phyloP scores from a whole-genome alignment of 2,797 vertebrate genomes.

The Karalla daura region DNA sequence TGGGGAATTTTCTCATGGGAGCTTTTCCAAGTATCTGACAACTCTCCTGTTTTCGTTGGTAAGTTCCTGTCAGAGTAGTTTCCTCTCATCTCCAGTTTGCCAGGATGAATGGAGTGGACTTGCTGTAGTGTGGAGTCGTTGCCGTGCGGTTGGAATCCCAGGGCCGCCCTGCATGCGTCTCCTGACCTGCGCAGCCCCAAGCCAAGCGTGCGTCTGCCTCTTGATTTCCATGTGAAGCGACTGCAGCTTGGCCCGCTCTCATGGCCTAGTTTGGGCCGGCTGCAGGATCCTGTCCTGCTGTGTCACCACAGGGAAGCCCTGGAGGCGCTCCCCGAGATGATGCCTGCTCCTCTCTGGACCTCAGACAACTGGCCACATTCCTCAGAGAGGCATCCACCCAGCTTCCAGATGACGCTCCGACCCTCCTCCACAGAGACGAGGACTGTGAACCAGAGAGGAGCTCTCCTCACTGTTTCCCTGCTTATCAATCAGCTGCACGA shows the following conservation, averaged over 20 bases:
- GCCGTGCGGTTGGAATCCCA: too few relatives aligned
- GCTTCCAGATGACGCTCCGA: constrained; percentile 14
- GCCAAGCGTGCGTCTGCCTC: constrained; percentile 1
- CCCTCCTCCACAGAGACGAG: too few relatives aligned
- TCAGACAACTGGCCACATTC: constrained; percentile 25
- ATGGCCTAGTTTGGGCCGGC: constrained; percentile 43
- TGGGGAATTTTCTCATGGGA: too few relatives aligned
- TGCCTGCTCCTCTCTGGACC: constrained; percentile 10
- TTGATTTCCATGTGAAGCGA: constrained; percentile 61
- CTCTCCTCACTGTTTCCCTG: too few relatives aligned
- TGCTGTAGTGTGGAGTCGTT: neutral
- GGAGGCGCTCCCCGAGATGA: constrained; percentile 7
- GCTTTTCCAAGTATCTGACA: neutral
- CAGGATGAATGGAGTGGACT: neutral
- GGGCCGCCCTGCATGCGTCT: neutral
- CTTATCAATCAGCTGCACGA: neutral
- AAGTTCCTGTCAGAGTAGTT: neutral
- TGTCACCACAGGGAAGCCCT: constrained; percentile 47
- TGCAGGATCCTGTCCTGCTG: constrained; percentile 34
- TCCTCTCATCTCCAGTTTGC: too few relatives aligned
- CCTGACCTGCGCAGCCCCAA: constrained; percentile 1
- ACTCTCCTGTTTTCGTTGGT: too few relatives aligned
- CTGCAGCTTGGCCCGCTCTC: constrained; percentile 39
- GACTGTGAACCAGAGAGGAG: neutral
- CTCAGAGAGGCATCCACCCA: neutral